These are phyloP conservation scores for Pogonocherus hispidulus DNA, from an alignment of 2,888 invertebrate species.

Conservation along the genomic window DNA sequence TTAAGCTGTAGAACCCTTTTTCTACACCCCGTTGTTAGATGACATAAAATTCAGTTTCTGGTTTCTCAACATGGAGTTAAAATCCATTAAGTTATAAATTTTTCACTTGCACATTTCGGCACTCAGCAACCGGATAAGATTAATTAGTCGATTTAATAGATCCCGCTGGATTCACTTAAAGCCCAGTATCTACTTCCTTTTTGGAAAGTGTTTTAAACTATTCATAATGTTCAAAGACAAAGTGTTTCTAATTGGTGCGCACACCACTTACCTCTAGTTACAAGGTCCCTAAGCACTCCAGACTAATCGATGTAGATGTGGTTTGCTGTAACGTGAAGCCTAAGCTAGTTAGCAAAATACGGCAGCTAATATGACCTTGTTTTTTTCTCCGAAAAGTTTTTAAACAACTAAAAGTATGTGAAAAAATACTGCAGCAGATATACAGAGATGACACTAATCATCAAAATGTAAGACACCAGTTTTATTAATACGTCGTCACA, in stretches of 20 bases:
- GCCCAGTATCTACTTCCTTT: neutral
- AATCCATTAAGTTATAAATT: neutral
- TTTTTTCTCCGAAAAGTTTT: too few species aligned
- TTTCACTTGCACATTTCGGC: conserved; percentile 4
- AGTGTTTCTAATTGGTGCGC: neutral
- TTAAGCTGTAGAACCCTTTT: too few species aligned
- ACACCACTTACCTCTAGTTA: conserved; percentile 7
- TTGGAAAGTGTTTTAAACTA: conserved; percentile 12
- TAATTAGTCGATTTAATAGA: conserved; percentile 6
- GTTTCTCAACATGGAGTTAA: neutral
- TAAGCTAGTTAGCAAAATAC: neutral
- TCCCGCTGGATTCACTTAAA: conserved; percentile 6
- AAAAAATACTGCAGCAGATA: too few species aligned
- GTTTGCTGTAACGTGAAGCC: neutral
- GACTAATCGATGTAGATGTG: neutral
- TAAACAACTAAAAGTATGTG: too few species aligned
- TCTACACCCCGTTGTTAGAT: too few species aligned
- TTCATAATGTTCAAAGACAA: conserved; percentile 7
- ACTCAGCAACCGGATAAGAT: conserved; percentile 3
- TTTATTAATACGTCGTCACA: too few species aligned
- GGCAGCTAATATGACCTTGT: too few species aligned
- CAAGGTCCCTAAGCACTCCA: neutral
- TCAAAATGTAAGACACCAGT: too few species aligned
- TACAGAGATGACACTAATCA: too few species aligned
- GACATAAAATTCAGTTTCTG: too few species aligned